Percentiles rank a stretch among this genome's conserved stretches.
Conservation (phyloP, 2,888 invertebrate species). For the Eledone cirrhosa region DNA sequence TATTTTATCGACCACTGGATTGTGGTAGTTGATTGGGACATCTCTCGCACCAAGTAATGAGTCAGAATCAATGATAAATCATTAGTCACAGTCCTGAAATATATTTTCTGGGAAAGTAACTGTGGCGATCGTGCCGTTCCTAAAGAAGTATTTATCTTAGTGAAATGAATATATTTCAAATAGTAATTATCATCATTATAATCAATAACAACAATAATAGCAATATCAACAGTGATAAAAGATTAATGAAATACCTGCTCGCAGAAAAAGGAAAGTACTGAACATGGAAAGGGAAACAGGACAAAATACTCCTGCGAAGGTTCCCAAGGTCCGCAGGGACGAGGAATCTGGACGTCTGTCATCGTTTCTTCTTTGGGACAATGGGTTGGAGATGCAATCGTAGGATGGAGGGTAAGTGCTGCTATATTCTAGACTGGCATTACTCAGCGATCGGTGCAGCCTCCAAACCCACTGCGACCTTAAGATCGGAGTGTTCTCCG, state of each 20-base stretch:
- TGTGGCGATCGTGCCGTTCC: too few species aligned
- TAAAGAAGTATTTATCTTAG: too few species aligned
- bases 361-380: background rate
- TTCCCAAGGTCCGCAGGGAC: constrained; percentile 73
- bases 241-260: constrained; percentile 77
- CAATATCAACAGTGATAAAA: background rate
- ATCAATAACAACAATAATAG: too few species aligned
- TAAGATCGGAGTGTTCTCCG: constrained; percentile 32
- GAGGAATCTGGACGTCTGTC: constrained; percentile 23
- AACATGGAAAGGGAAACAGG: constrained; percentile 99
- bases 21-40: too few species aligned
- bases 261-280: constrained; percentile 95
- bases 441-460: constrained; percentile 40
- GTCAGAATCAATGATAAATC: too few species aligned
- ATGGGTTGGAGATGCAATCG: background rate
- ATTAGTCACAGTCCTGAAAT: too few species aligned
- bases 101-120: too few species aligned
- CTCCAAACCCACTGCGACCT: constrained; percentile 40
- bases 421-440: constrained; percentile 29
- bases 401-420: constrained; percentile 8
- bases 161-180: too few species aligned
- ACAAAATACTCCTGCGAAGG: constrained; percentile 96
- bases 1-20: too few species aligned
- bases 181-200: too few species aligned
- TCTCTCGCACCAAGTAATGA: too few species aligned